Percentiles rank a stretch among this genome's conserved stretches.
Conservation (phyloP, 2,888 invertebrate genomes). For the Sarcophaga variegata region DNA sequence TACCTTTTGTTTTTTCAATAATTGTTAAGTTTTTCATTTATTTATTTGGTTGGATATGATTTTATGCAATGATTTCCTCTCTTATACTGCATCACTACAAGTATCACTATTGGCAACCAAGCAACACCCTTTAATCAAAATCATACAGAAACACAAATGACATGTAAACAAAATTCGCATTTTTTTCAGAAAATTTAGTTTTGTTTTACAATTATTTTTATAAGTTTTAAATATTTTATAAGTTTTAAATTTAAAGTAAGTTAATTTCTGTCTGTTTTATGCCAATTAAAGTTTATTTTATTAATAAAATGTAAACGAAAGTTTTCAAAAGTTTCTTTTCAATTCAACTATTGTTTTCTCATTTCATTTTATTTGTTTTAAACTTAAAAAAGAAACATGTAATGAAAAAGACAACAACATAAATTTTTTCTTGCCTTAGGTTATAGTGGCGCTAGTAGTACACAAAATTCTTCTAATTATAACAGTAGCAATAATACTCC, state of each 20-base stretch:
- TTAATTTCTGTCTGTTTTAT: too few species aligned
- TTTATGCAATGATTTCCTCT: not conserved
- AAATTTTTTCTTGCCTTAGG: conserved; percentile 54
- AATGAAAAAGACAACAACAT: not conserved
- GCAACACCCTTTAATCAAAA: not conserved
- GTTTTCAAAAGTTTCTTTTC: conserved; percentile 35
- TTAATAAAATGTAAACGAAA: conserved; percentile 4
- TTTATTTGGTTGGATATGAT: not conserved
- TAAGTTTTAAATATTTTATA: conserved; percentile 10
- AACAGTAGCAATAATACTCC: conserved; percentile 18
- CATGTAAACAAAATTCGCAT: not conserved
- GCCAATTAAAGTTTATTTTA: not conserved
- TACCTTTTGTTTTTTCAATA: conserved; percentile 47
- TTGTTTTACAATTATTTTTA: conserved; percentile 34
- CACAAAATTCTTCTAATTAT: conserved; percentile 53
- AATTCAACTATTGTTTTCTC: conserved; percentile 30
- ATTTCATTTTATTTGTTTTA: conserved; percentile 10
- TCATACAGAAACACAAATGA: conserved; percentile 17
- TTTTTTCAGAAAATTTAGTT: conserved; percentile 2
- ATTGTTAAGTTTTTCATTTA: not conserved
- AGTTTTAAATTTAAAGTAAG: too few species aligned
- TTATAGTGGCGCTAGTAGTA: conserved; percentile 55
- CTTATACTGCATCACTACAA: conserved; percentile 8
- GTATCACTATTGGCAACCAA: not conserved
- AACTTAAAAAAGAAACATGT: too few species aligned